phyloP scores from a whole-genome alignment of 2,113 vertebrate species.

The Entomyzon cyanotis region DNA sequence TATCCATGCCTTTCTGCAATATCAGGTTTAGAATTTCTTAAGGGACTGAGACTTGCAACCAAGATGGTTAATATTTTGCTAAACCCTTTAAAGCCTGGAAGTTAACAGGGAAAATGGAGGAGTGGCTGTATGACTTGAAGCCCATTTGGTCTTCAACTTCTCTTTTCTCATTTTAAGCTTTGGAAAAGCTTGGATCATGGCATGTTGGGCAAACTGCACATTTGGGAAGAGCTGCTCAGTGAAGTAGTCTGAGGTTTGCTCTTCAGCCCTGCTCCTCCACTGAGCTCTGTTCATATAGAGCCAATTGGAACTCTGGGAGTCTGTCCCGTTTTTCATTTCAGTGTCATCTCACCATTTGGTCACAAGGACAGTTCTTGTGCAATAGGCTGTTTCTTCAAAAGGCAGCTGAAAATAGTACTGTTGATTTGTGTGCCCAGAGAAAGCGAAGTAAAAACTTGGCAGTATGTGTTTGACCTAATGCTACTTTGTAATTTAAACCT shows the following conservation, averaged over 20 bases:
- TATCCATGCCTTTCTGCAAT: constrained; percentile 58
- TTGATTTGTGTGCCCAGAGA: not conserved
- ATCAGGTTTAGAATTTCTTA: constrained; percentile 57
- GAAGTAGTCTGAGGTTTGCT: not conserved
- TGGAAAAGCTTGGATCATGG: not conserved
- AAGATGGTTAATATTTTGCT: constrained; percentile 9
- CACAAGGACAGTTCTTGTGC: not conserved
- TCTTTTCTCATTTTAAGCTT: not conserved
- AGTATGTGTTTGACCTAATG: not conserved
- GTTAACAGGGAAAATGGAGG: not conserved
- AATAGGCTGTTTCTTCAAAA: not conserved
- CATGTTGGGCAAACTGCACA: fast-evolving
- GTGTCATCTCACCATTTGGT: not conserved
- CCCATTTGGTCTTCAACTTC: not conserved
- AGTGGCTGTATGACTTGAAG: not conserved
- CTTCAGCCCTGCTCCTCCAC: not conserved
- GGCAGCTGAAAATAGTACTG: not conserved
- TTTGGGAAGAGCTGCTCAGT: not conserved
- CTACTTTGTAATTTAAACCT: not conserved
- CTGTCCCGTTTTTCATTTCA: fast-evolving
- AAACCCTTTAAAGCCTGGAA: constrained; percentile 47
- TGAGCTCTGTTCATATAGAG: not conserved
- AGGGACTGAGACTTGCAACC: constrained; percentile 8
- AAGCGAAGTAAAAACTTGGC: not conserved
- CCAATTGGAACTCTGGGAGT: fast-evolving